Evolutionary conservation across 2,888 invertebrate species (phyloP), one percentile per base, ranked within the genome.

Genomic region (Conomelus anceps): DNA sequence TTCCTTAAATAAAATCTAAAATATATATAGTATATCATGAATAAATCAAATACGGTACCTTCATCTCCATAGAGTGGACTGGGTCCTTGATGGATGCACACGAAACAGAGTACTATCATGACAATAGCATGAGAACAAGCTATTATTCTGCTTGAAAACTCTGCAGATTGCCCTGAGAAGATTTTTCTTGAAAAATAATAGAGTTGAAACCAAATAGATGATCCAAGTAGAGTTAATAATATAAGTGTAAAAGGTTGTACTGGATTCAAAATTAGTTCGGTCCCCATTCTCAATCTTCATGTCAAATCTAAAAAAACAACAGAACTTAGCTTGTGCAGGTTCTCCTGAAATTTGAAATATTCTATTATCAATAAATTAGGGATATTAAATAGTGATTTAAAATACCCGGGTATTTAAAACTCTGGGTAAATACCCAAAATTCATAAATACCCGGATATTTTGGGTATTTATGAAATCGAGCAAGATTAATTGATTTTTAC

Each of bases 81-180:
- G 20, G 91, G 90, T 24, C 91, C 91, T 88, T 89, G 88, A 13
- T 85, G 26, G 23, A 90, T 87, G 88, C 91, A 91, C 6, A 88
- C 0, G 22, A 85, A 88, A 9, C 91, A 89, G 34, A 91, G 88
- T 4, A 89, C 22, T 22, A 90, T 89, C 20, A 90, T 91, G 9
- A 90, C 41, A n/a, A 90, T 22, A 29, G 90, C 91, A 88, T 91
- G 91, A 63, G 89, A 84, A 22, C 90, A 90, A 23, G 91, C 91
- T 9, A 91, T 90, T 26, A 91, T 90, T 20, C 91, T 89, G n/a
- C 90, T 88, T 17, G 86, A 86, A 86, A 86, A 86, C 23, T 86
- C 86, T 86, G 86, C 13, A 23, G 20, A 20, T 86, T 86, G 3
- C 3, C 23, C 0, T n/a, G 22, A 23, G 26, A 86, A 86, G 13